Evolutionary conservation across 2,888 invertebrate genomes (phyloP).

Genomic region (Lycophotia porphyrea): DNA sequence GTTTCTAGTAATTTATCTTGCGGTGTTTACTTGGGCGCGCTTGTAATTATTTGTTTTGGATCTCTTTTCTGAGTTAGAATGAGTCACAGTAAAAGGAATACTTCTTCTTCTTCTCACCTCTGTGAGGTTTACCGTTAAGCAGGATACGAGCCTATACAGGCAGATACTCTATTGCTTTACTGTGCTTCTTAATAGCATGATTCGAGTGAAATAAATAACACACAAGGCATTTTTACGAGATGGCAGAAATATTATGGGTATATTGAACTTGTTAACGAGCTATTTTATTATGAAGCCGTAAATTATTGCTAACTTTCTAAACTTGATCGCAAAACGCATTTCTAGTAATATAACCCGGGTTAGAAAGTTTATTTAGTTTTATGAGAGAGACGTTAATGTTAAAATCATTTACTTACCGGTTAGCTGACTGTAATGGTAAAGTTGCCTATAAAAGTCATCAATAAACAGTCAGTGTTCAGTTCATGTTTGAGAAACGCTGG

Average conservation of each 20-base stretch:
- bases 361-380: constrained; percentile 66
- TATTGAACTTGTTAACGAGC: constrained; percentile 43
- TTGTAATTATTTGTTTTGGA: constrained; percentile 32
- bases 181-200: constrained; percentile 8
- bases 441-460: constrained; percentile 25
- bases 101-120: background rate
- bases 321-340: constrained; percentile 57
- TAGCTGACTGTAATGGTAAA: constrained; percentile 35
- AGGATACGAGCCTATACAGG: background rate
- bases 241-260: constrained; percentile 29
- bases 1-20: constrained; percentile 47
- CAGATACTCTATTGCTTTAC: constrained; percentile 9
- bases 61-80: constrained; percentile 8
- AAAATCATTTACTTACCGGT: constrained; percentile 43
- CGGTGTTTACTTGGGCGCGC: constrained; percentile 9
- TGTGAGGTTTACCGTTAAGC: background rate
- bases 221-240: constrained; percentile 31
- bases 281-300: constrained; percentile 51
- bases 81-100: constrained; percentile 25
- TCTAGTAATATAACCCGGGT: constrained; percentile 45
- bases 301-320: constrained; percentile 64
- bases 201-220: constrained; percentile 24
- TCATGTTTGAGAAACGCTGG: constrained; percentile 56
- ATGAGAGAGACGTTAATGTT: constrained; percentile 43
- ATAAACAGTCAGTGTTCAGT: constrained; percentile 23